Evolutionary conservation across 2,113 vertebrate genomes (phyloP).

Genomic region (Thymallus thymallus): DNA sequence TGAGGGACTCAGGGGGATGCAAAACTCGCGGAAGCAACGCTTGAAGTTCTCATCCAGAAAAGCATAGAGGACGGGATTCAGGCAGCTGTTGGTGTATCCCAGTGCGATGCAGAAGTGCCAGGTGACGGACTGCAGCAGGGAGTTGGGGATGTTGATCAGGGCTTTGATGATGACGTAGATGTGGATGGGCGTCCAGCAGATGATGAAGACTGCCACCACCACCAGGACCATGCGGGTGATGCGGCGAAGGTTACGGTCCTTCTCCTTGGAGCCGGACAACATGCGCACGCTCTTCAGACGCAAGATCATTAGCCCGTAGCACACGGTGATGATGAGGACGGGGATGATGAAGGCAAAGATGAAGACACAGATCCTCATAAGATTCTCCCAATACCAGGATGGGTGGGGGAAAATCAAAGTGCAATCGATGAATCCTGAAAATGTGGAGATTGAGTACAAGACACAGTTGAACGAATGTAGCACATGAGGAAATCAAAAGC

Average conservation of each 20-base stretch:
- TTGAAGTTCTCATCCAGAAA: slow-evolving; percentile 99
- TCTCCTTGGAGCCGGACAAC: slow-evolving; percentile 97
- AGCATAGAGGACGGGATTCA: slow-evolving; percentile 97
- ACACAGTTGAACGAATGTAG: background rate
- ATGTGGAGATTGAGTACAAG: slow-evolving; percentile 27
- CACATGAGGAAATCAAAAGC: background rate
- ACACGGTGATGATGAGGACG: slow-evolving; percentile 95
- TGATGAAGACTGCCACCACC: slow-evolving; percentile 94
- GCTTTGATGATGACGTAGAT: slow-evolving; percentile 97
- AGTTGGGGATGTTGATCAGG: slow-evolving; percentile 88
- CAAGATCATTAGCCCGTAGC: slow-evolving; percentile 97
- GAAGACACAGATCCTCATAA: slow-evolving; percentile 98
- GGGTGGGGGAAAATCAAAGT: slow-evolving; percentile 91
- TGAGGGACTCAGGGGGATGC: slow-evolving; percentile 83
- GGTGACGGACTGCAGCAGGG: slow-evolving; percentile 90
- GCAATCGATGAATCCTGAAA: slow-evolving; percentile 83
- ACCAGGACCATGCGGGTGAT: slow-evolving; percentile 99
- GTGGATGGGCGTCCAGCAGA: slow-evolving; percentile 99
- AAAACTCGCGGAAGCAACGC: slow-evolving; percentile 98
- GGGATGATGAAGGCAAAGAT: slow-evolving; percentile 99
- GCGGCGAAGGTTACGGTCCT: slow-evolving; percentile 92
- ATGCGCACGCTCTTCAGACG: slow-evolving; percentile 96
- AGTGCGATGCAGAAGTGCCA: slow-evolving; percentile 99
- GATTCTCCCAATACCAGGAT: slow-evolving; percentile 97
- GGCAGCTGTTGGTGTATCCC: slow-evolving; percentile 95